Evolutionary conservation across 2,113 vertebrate species (phyloP).

Genomic region (Tyrannus savana): DNA sequence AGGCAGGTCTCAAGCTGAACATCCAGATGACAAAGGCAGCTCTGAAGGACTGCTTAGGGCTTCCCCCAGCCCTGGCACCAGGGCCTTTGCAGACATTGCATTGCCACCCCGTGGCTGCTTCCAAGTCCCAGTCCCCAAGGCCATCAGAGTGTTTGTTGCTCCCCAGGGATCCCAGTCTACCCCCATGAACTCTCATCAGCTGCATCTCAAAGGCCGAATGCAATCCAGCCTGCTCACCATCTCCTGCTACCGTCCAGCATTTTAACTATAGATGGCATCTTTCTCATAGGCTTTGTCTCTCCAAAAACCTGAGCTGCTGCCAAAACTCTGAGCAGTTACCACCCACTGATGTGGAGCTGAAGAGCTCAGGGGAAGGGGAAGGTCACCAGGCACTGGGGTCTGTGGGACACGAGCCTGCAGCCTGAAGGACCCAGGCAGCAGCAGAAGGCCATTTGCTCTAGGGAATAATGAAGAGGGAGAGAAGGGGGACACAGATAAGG

Average conservation of each 20-base stretch:
- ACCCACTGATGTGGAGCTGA: neutral
- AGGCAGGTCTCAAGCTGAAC: neutral
- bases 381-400: neutral
- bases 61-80: neutral
- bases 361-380: neutral
- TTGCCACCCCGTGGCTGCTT: neutral
- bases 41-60: neutral
- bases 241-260: neutral
- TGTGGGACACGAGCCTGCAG: neutral
- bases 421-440: neutral
- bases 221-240: neutral
- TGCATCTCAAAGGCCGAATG: neutral
- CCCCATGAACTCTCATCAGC: neutral
- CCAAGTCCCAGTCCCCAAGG: neutral
- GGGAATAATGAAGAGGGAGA: fast-evolving
- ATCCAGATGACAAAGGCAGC: neutral
- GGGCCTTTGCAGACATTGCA: neutral
- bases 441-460: neutral
- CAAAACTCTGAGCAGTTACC: neutral
- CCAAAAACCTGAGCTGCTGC: neutral
- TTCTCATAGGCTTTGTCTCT: neutral
- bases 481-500: neutral
- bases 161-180: fast-evolving
- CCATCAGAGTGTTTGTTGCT: neutral
- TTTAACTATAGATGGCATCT: neutral